These are phyloP conservation scores for Tubiluchus corallicola DNA, from an alignment of 2,888 invertebrate genomes.

Conservation along the genomic window DNA sequence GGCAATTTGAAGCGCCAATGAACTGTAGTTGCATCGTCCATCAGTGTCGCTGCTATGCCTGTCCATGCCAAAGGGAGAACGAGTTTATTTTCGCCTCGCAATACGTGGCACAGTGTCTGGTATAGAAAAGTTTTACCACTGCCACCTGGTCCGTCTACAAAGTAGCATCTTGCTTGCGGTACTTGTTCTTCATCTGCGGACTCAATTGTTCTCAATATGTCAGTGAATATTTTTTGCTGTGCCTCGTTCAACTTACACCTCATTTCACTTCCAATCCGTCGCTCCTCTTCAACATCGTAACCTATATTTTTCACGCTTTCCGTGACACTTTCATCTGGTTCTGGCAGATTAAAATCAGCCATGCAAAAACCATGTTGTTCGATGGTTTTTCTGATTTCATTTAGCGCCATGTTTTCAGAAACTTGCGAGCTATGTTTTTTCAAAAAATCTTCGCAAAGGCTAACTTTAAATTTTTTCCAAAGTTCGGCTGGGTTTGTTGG, in stretches of 20 bases:
- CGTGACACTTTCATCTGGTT: not conserved
- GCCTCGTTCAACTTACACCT: no score
- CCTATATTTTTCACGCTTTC: no score
- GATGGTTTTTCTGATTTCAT: not conserved
- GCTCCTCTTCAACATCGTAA: no score
- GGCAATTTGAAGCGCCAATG: not conserved
- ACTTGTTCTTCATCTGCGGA: no score
- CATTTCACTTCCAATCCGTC: no score
- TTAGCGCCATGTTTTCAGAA: no score
- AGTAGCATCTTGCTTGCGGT: constrained; percentile 11
- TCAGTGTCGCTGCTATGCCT: not conserved
- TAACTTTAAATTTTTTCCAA: not conserved
- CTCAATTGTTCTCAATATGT: no score
- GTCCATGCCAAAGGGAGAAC: not conserved
- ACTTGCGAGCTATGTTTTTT: not conserved
- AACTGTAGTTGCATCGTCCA: not conserved
- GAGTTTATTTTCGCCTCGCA: not conserved
- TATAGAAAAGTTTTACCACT: constrained; percentile 7
- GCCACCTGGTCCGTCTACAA: constrained; percentile 6
- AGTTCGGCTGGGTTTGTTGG: not conserved
- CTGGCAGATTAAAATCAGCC: not conserved
- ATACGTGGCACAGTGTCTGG: constrained; percentile 6
- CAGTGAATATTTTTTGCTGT: no score
- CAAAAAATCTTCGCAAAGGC: not conserved
- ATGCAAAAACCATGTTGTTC: not conserved